Percentiles rank a stretch among this genome's conserved stretches.
phyloP scores from a whole-genome alignment of 2,113 vertebrate genomes.

The Archilochus colubris region DNA sequence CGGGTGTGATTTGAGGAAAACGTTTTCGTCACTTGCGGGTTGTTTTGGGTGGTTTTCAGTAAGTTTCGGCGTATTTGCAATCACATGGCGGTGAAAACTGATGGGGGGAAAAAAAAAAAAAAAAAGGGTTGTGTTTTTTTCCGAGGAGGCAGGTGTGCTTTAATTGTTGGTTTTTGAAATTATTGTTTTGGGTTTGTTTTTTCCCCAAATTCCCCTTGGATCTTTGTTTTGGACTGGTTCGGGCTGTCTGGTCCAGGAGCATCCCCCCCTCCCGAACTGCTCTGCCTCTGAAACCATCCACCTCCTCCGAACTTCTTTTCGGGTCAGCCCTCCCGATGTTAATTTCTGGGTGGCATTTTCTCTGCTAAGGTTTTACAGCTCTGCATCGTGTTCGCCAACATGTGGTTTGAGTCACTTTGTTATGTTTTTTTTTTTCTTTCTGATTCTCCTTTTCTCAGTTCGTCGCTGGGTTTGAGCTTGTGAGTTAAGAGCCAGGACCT shows the following conservation, averaged over 20 bases:
- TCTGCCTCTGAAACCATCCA: too few species aligned
- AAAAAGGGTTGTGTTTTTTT: background rate
- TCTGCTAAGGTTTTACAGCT: background rate
- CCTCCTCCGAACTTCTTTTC: too few species aligned
- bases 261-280: too few species aligned
- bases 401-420: background rate
- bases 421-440: background rate
- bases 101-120: background rate
- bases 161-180: too few species aligned
- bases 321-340: accelerated
- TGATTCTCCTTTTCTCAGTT: background rate
- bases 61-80: background rate
- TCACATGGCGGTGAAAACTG: background rate
- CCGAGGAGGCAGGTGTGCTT: background rate
- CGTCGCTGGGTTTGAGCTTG: background rate
- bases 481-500: background rate
- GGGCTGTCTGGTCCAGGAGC: too few species aligned
- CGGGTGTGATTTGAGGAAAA: accelerated
- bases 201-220: too few species aligned
- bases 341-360: background rate
- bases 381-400: background rate
- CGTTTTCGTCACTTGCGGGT: background rate
- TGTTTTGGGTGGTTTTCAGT: background rate
- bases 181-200: too few species aligned
- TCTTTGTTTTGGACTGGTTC: too few species aligned